These are phyloP conservation scores for Cephus pulcher DNA, from an alignment of 2,888 invertebrate species.

Conservation along the genomic window DNA sequence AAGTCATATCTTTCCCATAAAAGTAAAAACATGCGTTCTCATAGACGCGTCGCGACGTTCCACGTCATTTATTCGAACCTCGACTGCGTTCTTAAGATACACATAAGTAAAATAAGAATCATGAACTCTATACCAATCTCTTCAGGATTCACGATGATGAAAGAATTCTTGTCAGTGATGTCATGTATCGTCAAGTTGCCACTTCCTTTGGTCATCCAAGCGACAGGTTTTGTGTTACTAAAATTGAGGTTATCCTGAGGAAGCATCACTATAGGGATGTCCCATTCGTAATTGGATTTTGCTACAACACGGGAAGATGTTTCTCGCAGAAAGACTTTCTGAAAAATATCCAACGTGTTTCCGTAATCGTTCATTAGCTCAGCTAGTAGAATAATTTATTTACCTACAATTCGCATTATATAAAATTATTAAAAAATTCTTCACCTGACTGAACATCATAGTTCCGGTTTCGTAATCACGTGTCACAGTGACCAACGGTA, in stretches of 20 bases:
- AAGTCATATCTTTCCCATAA: too few species aligned
- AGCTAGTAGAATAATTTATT: too few species aligned
- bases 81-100: neutral
- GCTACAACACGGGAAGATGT: constrained; percentile 10
- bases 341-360: neutral
- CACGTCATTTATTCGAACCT: too few species aligned
- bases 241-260: constrained; percentile 73
- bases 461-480: constrained; percentile 76
- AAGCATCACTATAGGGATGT: constrained; percentile 77
- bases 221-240: constrained; percentile 69
- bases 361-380: too few species aligned
- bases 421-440: neutral
- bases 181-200: constrained; percentile 68
- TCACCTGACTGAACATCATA: constrained; percentile 75
- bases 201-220: constrained; percentile 74
- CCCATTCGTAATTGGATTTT: constrained; percentile 73
- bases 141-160: constrained; percentile 85
- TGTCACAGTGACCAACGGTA: constrained; percentile 79
- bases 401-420: too few species aligned
- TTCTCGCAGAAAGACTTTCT: constrained; percentile 35
- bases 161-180: constrained; percentile 72
- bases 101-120: too few species aligned
- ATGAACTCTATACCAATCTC: constrained; percentile 76
- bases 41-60: too few species aligned
- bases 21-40: too few species aligned